Conservation (phyloP, 2,113 vertebrate genomes). For the Cromileptes altivelis region DNA sequence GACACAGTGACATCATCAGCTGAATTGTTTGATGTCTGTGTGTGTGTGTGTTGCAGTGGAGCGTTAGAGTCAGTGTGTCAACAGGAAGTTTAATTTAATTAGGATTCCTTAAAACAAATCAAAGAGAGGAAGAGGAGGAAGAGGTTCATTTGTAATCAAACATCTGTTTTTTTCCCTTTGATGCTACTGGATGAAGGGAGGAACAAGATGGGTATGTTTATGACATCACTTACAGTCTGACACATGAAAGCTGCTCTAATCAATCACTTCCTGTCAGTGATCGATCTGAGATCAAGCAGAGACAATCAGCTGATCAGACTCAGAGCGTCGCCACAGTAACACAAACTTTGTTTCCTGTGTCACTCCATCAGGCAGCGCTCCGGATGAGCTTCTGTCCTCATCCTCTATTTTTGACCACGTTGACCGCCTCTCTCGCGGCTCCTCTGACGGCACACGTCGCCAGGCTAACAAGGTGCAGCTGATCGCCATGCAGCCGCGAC, state of each 20-base stretch:
- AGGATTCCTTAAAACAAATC: no score
- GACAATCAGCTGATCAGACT: no score
- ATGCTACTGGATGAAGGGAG: slow-evolving; percentile 56
- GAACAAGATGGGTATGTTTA: slow-evolving; percentile 70
- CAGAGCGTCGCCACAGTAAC: no score
- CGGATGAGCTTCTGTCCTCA: slow-evolving; percentile 91
- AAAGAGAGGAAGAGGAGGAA: no score
- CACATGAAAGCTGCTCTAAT: no score
- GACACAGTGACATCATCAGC: not conserved
- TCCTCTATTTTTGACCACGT: slow-evolving; percentile 98
- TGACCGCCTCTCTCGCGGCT: slow-evolving; percentile 91
- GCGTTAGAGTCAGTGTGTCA: no score
- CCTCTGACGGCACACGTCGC: slow-evolving; percentile 89
- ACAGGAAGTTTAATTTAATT: no score
- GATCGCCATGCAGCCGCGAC: slow-evolving; percentile 96
- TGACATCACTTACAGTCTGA: not conserved
- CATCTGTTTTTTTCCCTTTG: slow-evolving; percentile 5
- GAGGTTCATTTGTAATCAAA: not conserved
- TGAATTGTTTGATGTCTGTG: no score
- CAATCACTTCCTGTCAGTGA: not conserved
- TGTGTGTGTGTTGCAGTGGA: no score
- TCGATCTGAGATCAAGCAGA: not conserved
- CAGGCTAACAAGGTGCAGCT: slow-evolving; percentile 95
- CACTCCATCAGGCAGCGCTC: slow-evolving; percentile 83
- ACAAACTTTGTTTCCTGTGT: not conserved